Base-by-base conservation (phyloP, 2,797 vertebrate species). In the Melopsittacus undulatus region DNA sequence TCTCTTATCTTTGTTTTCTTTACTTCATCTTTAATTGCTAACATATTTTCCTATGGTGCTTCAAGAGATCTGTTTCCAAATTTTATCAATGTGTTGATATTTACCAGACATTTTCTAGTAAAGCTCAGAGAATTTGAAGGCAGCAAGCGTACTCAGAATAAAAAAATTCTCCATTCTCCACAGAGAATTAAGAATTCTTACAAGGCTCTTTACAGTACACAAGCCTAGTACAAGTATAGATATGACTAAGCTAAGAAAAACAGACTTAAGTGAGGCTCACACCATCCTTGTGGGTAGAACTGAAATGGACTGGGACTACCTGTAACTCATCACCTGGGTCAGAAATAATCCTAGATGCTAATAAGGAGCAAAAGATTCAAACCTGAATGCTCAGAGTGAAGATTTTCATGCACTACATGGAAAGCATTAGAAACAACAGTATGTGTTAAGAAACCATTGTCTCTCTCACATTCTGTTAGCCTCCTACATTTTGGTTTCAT, bases 31-130 rank as follows among this genome's bases (percentile, higher is more conserved):
- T 81, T 68, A 81, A 52, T 68, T 8, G 22, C 10, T 34, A 45
- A 63, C 63, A 29, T 10, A 24, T 59, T 73, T 61, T 74, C 49
- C 52, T 26, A 6, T 0, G 0, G 4, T 46, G 8, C 12, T 3
- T 9, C 13, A 48, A 80, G 36, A 87, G 82, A 82, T 70, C 43
- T 79, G 2, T 59, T 81, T 89, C 32, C 13, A 59, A 17, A 10
- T 76, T 51, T 10, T 40, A 84, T 51, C 24, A 42, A 30, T 20
- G 13, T 40, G 20, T 48, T 83, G 74, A 27, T 11, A 32, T 46
- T 81, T 64, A 59, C 8, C 29, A 48, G 49, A 14, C 2, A 13
- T 68, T 83, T 85, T 84, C 21, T 49, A 49, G 42, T 52, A 69
- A 63, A 91, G 16, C 18, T 66, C 57, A 20, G 12, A 36, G 21